Evolutionary conservation across 1,140 invertebrate genomes (phyloP).

Genomic region (Zophobas morio): DNA sequence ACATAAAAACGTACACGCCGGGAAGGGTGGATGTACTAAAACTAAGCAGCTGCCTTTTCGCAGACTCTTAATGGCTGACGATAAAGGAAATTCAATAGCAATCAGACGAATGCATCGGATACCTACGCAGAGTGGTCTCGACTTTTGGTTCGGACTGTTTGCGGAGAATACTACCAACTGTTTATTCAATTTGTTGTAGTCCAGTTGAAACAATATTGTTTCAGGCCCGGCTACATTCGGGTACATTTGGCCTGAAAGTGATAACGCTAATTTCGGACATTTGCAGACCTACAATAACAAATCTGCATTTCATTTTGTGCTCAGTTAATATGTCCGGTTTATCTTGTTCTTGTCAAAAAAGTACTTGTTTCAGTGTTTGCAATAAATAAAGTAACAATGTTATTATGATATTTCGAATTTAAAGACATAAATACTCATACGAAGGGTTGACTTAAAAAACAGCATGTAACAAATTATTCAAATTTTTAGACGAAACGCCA

Average conservation of each 20-base stretch:
- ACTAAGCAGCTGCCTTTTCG: conserved; percentile 29
- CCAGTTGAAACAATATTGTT: conserved; percentile 37
- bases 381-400: too few relatives aligned
- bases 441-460: too few relatives aligned
- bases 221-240: not conserved
- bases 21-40: conserved; percentile 10
- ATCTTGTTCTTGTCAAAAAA: too few relatives aligned
- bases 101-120: conserved; percentile 13
- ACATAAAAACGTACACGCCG: conserved; percentile 1
- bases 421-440: too few relatives aligned
- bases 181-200: conserved; percentile 41
- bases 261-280: not conserved
- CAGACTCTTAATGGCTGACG: conserved; percentile 8
- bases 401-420: too few relatives aligned
- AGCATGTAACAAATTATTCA: too few relatives aligned
- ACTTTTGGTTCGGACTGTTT: conserved; percentile 29
- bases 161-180: conserved; percentile 7
- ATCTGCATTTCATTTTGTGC: too few relatives aligned
- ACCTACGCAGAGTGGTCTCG: conserved; percentile 1
- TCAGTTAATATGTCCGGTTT: too few relatives aligned
- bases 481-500: too few relatives aligned
- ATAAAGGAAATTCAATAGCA: conserved; percentile 39
- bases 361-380: too few relatives aligned
- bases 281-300: too few relatives aligned
- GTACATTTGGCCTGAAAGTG: not conserved